Percentiles rank a stretch among this genome's conserved stretches.
These are phyloP conservation scores for Nansenia antarctica DNA, from an alignment of 2,113 vertebrate species.

Conservation along the genomic window DNA sequence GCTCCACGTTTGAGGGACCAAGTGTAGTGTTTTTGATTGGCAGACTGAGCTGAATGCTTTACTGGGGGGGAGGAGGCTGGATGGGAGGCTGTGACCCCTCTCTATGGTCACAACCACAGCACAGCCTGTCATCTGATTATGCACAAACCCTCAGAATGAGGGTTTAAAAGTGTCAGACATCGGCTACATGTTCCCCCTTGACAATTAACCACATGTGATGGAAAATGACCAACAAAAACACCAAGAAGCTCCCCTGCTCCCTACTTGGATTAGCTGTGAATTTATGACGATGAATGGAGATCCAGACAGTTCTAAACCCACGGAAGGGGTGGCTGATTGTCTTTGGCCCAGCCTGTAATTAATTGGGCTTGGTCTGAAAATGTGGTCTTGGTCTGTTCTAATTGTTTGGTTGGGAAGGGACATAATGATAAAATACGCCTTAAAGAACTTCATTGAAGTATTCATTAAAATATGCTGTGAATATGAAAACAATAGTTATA, in stretches of 20 bases:
- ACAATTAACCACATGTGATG: conserved; percentile 72
- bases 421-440: conserved; percentile 18
- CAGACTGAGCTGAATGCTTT: conserved; percentile 43
- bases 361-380: conserved; percentile 54
- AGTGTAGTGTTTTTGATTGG: conserved; percentile 62
- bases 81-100: conserved; percentile 48
- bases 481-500: conserved; percentile 37
- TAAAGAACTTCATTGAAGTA: background rate
- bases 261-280: conserved; percentile 62
- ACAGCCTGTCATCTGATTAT: conserved; percentile 54
- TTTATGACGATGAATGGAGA: conserved; percentile 61
- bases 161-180: conserved; percentile 63
- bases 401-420: conserved; percentile 54
- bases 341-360: conserved; percentile 58
- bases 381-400: conserved; percentile 35
- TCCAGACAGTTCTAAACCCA: conserved; percentile 52
- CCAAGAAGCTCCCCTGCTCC: conserved; percentile 34
- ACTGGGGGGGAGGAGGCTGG: conserved; percentile 43
- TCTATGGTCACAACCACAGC: conserved; percentile 46
- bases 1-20: conserved; percentile 19
- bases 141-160: conserved; percentile 53
- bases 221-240: conserved; percentile 69
- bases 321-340: conserved; percentile 53
- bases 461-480: conserved; percentile 31
- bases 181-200: conserved; percentile 67